These are phyloP conservation scores for Hypotaenidia philippensis DNA, from an alignment of 2,797 vertebrate species.

Conservation along the genomic window DNA sequence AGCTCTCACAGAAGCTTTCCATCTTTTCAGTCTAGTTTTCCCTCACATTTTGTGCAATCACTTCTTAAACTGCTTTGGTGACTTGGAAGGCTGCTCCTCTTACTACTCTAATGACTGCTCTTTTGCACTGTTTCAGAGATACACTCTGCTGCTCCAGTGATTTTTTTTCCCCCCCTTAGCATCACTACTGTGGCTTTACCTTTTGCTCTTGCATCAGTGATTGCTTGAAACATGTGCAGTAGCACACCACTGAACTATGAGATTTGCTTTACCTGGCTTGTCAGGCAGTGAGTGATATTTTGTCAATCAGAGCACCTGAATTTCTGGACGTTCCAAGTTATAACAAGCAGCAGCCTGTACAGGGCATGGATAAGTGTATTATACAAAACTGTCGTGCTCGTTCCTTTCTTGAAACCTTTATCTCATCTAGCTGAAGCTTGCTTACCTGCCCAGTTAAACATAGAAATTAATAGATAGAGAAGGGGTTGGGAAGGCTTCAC, in stretches of 20 bases:
- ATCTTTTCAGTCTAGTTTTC: neutral
- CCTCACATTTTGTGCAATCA: neutral
- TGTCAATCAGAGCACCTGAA: neutral
- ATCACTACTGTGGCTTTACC: neutral
- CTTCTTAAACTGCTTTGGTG: neutral
- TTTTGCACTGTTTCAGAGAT: neutral
- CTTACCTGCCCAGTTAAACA: neutral
- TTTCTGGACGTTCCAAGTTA: neutral
- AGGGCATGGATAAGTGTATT: neutral
- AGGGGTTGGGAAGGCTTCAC: neutral
- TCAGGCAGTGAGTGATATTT: neutral
- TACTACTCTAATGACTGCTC: neutral
- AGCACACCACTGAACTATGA: neutral
- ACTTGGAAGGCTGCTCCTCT: neutral
- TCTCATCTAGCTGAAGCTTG: neutral
- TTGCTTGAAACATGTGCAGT: rapidly evolving
- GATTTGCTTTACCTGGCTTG: neutral
- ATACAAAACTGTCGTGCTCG: neutral
- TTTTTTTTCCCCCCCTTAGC: neutral
- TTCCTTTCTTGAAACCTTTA: neutral
- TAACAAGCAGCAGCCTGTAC: neutral
- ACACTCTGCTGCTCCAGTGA: neutral
- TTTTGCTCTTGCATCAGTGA: neutral
- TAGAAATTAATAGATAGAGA: neutral
- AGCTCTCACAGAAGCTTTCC: neutral